phyloP scores from a whole-genome alignment of 2,888 invertebrate species.

The Frankliniella fusca region DNA sequence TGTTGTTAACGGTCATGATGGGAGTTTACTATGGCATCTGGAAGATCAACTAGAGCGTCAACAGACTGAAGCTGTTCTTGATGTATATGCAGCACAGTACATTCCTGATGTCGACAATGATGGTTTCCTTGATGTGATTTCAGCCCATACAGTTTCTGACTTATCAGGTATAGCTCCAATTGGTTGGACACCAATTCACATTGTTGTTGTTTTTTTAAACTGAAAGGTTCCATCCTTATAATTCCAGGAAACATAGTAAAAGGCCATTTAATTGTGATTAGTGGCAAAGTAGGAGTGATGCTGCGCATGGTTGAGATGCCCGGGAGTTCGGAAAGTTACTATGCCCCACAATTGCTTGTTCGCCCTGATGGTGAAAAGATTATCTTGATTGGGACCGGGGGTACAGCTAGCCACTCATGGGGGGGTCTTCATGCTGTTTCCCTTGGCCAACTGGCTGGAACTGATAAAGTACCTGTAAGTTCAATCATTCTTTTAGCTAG shows the following conservation, averaged over 20 bases:
- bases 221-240: background rate
- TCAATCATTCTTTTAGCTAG: background rate
- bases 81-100: slow-evolving; percentile 67
- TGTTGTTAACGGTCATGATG: slow-evolving; percentile 63
- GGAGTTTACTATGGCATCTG: slow-evolving; percentile 63
- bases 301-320: slow-evolving; percentile 61
- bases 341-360: slow-evolving; percentile 63
- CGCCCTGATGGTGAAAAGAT: slow-evolving; percentile 58
- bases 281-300: slow-evolving; percentile 63
- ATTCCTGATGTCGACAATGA: slow-evolving; percentile 67
- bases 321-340: slow-evolving; percentile 63
- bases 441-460: slow-evolving; percentile 54
- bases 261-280: slow-evolving; percentile 65
- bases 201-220: slow-evolving; percentile 29
- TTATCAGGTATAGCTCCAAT: slow-evolving; percentile 47
- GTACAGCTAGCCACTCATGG: slow-evolving; percentile 57
- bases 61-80: slow-evolving; percentile 45
- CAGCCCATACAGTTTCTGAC: slow-evolving; percentile 57
- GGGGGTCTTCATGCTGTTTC: slow-evolving; percentile 66
- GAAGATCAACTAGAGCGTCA: slow-evolving; percentile 44
- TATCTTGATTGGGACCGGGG: slow-evolving; percentile 69
- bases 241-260: slow-evolving; percentile 40
- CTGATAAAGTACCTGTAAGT: slow-evolving; percentile 47
- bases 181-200: background rate
- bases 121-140: slow-evolving; percentile 63